These are phyloP conservation scores for Laspeyria flexula DNA, from an alignment of 2,888 invertebrate species.

Conservation along the genomic window DNA sequence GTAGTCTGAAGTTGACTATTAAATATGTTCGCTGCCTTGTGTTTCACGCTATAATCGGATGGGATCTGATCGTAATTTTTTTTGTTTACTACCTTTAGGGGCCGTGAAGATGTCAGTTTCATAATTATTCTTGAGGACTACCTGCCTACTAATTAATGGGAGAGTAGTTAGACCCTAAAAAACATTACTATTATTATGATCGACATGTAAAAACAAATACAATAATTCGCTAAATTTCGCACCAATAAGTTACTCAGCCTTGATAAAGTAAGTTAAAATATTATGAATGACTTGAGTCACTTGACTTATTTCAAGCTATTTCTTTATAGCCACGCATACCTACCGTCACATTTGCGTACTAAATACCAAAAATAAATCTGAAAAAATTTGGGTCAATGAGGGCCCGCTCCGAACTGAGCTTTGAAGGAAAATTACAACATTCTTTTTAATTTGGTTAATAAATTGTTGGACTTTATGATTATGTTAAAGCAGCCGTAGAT, in stretches of 20 bases:
- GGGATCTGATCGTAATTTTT: no score
- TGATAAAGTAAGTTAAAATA: conserved; percentile 14
- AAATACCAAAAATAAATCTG: conserved; percentile 29
- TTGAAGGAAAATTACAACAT: conserved; percentile 20
- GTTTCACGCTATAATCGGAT: no score
- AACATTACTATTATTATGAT: no score
- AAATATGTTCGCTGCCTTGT: no score
- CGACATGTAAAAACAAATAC: no score
- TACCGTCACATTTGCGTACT: conserved; percentile 26
- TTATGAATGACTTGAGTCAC: conserved; percentile 28
- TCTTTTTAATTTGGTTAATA: conserved; percentile 25
- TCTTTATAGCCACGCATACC: conserved; percentile 25
- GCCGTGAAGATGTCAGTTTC: no score
- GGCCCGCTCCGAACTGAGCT: conserved; percentile 11
- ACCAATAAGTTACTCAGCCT: neutral
- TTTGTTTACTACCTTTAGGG: no score
- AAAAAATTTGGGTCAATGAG: conserved; percentile 41
- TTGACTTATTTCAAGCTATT: conserved; percentile 28
- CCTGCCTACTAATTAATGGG: no score
- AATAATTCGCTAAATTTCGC: neutral
- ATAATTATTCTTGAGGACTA: no score
- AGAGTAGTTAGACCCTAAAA: no score
- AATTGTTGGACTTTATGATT: conserved; percentile 29
- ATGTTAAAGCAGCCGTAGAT: conserved; percentile 29
- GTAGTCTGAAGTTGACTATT: no score